Conservation (phyloP, 2,888 invertebrate genomes). For the Pollenia angustigena region DNA sequence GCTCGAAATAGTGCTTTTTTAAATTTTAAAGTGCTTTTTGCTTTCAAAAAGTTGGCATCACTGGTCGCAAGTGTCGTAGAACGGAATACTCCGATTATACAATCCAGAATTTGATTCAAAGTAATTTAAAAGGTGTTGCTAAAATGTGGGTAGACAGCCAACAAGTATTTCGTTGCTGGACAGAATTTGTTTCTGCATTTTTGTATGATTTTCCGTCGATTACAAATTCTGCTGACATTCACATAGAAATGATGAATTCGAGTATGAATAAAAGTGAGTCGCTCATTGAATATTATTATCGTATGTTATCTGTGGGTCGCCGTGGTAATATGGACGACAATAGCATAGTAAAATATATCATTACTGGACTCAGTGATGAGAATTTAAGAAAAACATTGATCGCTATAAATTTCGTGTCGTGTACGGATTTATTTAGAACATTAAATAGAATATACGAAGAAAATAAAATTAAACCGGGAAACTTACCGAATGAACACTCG, state of each 20-base stretch:
- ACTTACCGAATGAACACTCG: background rate
- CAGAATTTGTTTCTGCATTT: no score
- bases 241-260: conserved; percentile 65
- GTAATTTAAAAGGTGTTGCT: conserved; percentile 67
- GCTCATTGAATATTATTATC: conserved; percentile 58
- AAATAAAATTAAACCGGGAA: background rate
- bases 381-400: background rate
- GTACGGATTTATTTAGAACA: conserved; percentile 1
- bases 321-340: conserved; percentile 13
- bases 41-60: no score
- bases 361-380: conserved; percentile 7
- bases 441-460: conserved; percentile 14
- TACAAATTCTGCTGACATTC: conserved; percentile 55
- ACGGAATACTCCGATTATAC: no score
- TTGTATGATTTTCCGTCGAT: conserved; percentile 61
- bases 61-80: no score
- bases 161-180: conserved; percentile 42
- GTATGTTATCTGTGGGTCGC: conserved; percentile 21
- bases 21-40: no score
- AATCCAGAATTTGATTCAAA: no score
- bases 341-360: conserved; percentile 32
- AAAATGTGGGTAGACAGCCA: conserved; percentile 65
- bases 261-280: conserved; percentile 39
- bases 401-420: conserved; percentile 24
- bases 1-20: no score